A percentile compares a stretch with the other conserved stretches of the same genome.
These are phyloP conservation scores for Corythornis cristatus DNA, from an alignment of 2,113 vertebrate species.

Conservation along the genomic window DNA sequence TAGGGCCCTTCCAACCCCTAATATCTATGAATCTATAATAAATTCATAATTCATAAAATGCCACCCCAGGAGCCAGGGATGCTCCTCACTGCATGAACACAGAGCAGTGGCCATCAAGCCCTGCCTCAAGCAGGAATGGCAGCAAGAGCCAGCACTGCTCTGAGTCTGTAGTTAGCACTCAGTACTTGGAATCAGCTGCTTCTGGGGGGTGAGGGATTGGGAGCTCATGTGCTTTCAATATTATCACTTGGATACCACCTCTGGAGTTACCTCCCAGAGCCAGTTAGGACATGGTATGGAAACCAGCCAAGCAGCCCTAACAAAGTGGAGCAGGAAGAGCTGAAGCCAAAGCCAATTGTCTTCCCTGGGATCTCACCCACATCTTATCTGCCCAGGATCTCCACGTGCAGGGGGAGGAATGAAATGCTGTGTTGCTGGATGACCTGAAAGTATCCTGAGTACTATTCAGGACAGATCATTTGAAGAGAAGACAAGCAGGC, in stretches of 20 bases:
- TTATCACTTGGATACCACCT: background rate
- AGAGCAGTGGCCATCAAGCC: background rate
- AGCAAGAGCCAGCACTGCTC: background rate
- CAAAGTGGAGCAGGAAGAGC: background rate
- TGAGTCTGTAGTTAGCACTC: background rate
- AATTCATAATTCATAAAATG: too few species aligned
- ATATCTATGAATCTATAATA: too few species aligned
- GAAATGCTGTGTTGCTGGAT: background rate
- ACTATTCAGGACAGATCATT: background rate
- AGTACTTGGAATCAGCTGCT: background rate
- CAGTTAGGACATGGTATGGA: background rate
- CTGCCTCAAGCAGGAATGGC: background rate
- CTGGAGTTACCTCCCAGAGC: background rate
- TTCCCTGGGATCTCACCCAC: background rate
- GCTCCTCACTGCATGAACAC: background rate
- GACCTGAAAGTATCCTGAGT: background rate
- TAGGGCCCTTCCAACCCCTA: too few species aligned
- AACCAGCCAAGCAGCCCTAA: background rate
- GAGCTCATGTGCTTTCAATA: background rate
- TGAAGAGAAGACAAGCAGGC: background rate
- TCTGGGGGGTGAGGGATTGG: background rate
- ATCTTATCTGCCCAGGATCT: background rate
- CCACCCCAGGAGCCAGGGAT: too few species aligned
- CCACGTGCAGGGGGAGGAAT: background rate
- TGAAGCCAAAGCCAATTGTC: background rate